Base-by-base conservation (phyloP, 2,113 vertebrate genomes). In the Pimephales promelas region DNA sequence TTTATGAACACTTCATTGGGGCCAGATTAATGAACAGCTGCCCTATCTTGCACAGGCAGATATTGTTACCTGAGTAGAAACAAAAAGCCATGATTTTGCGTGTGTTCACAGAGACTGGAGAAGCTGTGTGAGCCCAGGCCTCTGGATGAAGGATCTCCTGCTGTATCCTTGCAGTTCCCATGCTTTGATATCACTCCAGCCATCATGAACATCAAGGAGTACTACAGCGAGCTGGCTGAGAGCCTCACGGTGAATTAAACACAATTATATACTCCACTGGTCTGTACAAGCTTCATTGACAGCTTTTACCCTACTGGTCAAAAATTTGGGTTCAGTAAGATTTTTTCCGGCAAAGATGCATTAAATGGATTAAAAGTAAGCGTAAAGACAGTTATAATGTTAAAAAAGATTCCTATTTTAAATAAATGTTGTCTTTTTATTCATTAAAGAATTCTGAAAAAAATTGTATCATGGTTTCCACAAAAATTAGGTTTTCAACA, bases 181-280 rank as follows among this genome's bases (percentile, higher is more conserved):
- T 86, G 84, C 87, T 90, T 93, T 78, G 92, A 95, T 89, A 91
- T 93, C 81, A 82, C 90, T 24, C 71, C 18, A 24, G 89, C 89
- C 87, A 84, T 90, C 80, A 80, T 91, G 87, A 84, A 89, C 74
- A 89, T 94, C 83, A 93, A 93, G 88, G 89, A 91, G 72, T 90
- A 87, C 86, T 93, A 95, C 88, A 83, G 89, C 81, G 91, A 92
- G 88, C 90, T 94, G 90, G 90, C 90, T 10, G 83, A 93, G 83
- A 87, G 87, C 87, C 91, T 94, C 43, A 90, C 94, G 93, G 93
- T 94, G 91, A 86, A 61, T 68, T 71, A 82, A 22, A 40, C n/a
- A 79, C 73, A 68, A 87, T 85, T 26, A 79, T 87, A 83, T 82
- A 20, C 49, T 24, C 57, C 24, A 61, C 1, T 61, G 57, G 4